These are phyloP conservation scores for Lepidurus couesii DNA, from an alignment of 1,140 invertebrate genomes.

Conservation along the genomic window DNA sequence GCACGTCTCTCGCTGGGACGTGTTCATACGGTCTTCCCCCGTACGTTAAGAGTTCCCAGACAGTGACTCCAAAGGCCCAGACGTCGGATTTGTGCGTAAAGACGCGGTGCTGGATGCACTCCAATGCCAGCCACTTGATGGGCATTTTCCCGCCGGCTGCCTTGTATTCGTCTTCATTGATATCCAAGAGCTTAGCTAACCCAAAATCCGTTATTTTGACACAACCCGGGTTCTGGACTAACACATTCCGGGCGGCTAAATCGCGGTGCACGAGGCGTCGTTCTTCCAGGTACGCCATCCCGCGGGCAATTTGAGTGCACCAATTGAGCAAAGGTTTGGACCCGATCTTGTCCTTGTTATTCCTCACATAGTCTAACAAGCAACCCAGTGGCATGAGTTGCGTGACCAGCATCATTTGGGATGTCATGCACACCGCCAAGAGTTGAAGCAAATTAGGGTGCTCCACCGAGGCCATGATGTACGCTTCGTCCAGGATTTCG, in stretches of 20 bases:
- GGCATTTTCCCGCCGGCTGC: conserved; percentile 96
- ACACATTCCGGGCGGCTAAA: conserved; percentile 90
- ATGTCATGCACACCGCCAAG: conserved; percentile 94
- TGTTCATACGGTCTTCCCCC: conserved; percentile 89
- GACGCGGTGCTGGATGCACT: conserved; percentile 90
- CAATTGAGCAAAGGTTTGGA: conserved; percentile 92
- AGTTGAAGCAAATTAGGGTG: conserved; percentile 91
- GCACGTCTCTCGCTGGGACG: conserved; percentile 81
- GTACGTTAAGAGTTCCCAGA: conserved; percentile 95
- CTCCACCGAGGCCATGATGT: conserved; percentile 96
- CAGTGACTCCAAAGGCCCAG: conserved; percentile 97
- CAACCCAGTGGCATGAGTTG: conserved; percentile 95
- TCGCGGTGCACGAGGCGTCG: conserved; percentile 91
- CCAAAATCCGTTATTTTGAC: conserved; percentile 99
- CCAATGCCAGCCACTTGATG: conserved; percentile 96
- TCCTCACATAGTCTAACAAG: conserved; percentile 89
- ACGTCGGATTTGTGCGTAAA: conserved; percentile 98
- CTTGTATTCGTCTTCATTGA: conserved; percentile 94
- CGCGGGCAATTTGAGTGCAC: conserved; percentile 95
- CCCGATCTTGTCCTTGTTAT: conserved; percentile 87
- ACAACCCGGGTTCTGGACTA: conserved; percentile 87
- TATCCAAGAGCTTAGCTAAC: conserved; percentile 86
- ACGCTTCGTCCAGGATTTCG: conserved; percentile 93
- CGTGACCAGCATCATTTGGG: conserved; percentile 95
- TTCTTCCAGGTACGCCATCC: conserved; percentile 96